These are phyloP conservation scores for Paelopatides confundens DNA, from an alignment of 53 echinoderm and acorn worm species.

Conservation along the genomic window DNA sequence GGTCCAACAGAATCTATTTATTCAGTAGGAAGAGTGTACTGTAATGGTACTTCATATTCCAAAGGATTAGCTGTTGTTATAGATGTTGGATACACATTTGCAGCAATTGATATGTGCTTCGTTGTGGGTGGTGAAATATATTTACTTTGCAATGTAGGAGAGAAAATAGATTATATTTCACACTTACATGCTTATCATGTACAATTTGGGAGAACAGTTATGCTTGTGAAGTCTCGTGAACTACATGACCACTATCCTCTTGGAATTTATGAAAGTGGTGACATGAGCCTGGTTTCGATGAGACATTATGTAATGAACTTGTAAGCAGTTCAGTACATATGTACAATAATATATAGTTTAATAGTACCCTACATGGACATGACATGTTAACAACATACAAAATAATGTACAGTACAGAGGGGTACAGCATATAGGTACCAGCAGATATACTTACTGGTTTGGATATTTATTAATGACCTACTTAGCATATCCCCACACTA, in stretches of 20 bases:
- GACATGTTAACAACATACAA: too few species aligned
- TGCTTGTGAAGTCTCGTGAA: background rate
- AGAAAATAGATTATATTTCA: background rate
- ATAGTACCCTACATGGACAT: too few species aligned
- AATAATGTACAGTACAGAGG: too few species aligned
- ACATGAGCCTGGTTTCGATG: background rate
- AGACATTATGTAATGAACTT: constrained; percentile 3
- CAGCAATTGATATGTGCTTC: constrained; percentile 25
- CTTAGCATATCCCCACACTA: too few species aligned
- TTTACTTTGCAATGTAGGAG: background rate
- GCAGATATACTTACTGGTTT: too few species aligned
- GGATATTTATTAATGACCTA: too few species aligned
- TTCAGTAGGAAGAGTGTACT: background rate
- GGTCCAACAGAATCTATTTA: background rate
- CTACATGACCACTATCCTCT: constrained; percentile 20
- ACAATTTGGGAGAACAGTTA: background rate
- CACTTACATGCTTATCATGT: constrained; percentile 16
- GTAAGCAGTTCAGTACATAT: too few species aligned
- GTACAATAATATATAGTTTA: too few species aligned
- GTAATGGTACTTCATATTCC: background rate
- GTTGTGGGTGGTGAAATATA: background rate
- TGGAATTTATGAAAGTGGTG: constrained; percentile 1
- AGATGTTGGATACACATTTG: background rate
- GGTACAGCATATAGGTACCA: too few species aligned
- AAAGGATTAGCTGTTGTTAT: background rate